A percentile compares a stretch with the other conserved stretches of the same genome.
phyloP scores from a whole-genome alignment of 2,113 vertebrate genomes.

The Osmerus eperlanus region DNA sequence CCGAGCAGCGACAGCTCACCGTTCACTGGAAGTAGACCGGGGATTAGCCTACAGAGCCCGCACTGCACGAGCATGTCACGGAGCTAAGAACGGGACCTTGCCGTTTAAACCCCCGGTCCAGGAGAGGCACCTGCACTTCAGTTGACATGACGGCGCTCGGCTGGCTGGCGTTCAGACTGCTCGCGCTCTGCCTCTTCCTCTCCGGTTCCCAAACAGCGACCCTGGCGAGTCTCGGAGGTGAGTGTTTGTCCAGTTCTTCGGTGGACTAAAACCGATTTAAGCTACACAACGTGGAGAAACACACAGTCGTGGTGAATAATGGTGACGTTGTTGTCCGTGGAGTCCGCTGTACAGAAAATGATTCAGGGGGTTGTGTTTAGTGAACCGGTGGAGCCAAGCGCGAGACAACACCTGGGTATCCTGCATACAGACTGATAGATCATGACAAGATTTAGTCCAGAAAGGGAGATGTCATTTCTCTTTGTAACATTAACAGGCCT shows the following conservation, averaged over 20 bases:
- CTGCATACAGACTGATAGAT: too few species aligned
- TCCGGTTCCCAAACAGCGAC: slow-evolving; percentile 45
- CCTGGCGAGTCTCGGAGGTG: slow-evolving; percentile 43
- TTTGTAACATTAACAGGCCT: too few species aligned
- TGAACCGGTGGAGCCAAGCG: too few species aligned
- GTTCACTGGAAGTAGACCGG: not conserved
- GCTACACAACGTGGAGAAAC: too few species aligned
- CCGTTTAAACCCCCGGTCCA: slow-evolving; percentile 21
- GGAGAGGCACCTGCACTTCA: not conserved
- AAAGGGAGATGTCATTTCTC: too few species aligned
- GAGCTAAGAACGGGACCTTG: slow-evolving; percentile 49
- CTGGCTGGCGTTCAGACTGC: slow-evolving; percentile 26
- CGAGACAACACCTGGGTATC: too few species aligned
- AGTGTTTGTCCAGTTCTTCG: slow-evolving; percentile 4
- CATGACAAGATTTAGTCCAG: too few species aligned
- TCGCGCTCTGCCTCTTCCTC: slow-evolving; percentile 39
- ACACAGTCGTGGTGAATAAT: too few species aligned
- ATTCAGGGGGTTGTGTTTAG: too few species aligned
- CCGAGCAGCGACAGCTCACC: not conserved
- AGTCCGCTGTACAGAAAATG: too few species aligned
- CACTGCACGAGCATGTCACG: slow-evolving; percentile 34
- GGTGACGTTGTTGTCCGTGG: too few species aligned
- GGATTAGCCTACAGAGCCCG: not conserved
- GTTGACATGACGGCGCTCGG: slow-evolving; percentile 28
- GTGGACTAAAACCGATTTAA: too few species aligned